A percentile compares a stretch with the other conserved stretches of the same genome.
Conservation (phyloP, 1,140 invertebrate species). For the Panulirus ornatus region DNA sequence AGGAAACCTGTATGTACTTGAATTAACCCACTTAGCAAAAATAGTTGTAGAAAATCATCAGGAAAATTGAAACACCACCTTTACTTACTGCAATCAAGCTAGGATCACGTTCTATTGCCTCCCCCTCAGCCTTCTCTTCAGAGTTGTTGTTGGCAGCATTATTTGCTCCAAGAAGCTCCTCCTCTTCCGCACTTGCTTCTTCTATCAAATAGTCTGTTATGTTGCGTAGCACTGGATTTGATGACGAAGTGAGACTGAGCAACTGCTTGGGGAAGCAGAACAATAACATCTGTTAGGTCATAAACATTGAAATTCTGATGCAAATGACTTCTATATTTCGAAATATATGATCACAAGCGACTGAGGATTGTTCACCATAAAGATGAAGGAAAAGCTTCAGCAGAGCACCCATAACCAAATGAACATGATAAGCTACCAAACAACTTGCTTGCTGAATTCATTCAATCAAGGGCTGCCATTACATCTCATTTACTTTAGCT, state of each 20-base stretch:
- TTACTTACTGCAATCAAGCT: slow-evolving; percentile 84
- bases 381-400: no score
- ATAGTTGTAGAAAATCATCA: not conserved
- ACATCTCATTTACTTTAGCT: no score
- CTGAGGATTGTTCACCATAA: no score
- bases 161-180: slow-evolving; percentile 91
- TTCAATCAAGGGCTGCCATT: no score
- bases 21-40: no score
- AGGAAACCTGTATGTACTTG: not conserved
- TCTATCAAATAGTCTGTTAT: slow-evolving; percentile 99
- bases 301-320: no score
- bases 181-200: slow-evolving; percentile 98
- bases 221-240: slow-evolving; percentile 97
- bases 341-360: no score
- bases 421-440: no score
- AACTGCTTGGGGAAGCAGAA: slow-evolving; percentile 35
- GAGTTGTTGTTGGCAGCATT: slow-evolving; percentile 76
- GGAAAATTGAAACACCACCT: not conserved
- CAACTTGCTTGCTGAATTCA: no score
- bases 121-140: slow-evolving; percentile 78
- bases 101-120: slow-evolving; percentile 88
- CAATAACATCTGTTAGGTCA: no score
- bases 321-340: no score
- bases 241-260: slow-evolving; percentile 84
- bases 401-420: no score